Percentiles rank a stretch among this genome's conserved stretches.
These are phyloP conservation scores for Centropyge bicolor DNA, from an alignment of 2,797 vertebrate species.

Conservation along the genomic window DNA sequence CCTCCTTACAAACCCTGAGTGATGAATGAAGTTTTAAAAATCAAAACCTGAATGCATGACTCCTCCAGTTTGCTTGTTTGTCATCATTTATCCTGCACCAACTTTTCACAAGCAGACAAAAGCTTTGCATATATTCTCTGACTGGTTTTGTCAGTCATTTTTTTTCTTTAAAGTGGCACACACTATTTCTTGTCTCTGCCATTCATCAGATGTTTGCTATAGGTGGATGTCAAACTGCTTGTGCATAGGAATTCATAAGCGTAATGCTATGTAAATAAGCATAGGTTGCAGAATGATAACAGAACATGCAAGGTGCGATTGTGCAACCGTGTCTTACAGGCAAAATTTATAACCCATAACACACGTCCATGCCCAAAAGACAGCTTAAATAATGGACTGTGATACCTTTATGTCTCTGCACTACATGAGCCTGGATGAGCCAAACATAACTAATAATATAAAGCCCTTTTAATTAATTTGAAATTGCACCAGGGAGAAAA, in stretches of 20 bases:
- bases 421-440: slow-evolving; percentile 24
- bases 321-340: slow-evolving; percentile 13
- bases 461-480: slow-evolving; percentile 73
- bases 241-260: slow-evolving; percentile 36
- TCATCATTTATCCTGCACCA: slow-evolving; percentile 67
- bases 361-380: slow-evolving; percentile 12
- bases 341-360: slow-evolving; percentile 18
- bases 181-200: slow-evolving; percentile 30
- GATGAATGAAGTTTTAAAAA: slow-evolving; percentile 81
- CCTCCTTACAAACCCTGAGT: slow-evolving; percentile 80
- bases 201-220: slow-evolving; percentile 52
- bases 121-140: slow-evolving; percentile 41
- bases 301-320: slow-evolving; percentile 22
- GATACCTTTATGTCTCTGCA: slow-evolving; percentile 19
- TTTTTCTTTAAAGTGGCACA: slow-evolving; percentile 22
- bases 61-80: slow-evolving; percentile 68
- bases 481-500: slow-evolving; percentile 76
- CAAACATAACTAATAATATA: slow-evolving; percentile 47
- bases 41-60: slow-evolving; percentile 71
- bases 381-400: slow-evolving; percentile 26
- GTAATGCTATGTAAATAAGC: slow-evolving; percentile 39
- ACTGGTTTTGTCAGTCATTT: slow-evolving; percentile 24
- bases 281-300: slow-evolving; percentile 26
- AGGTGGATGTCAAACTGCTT: slow-evolving; percentile 32
- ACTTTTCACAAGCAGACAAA: slow-evolving; percentile 50